phyloP scores from a whole-genome alignment of 2,797 vertebrate genomes.

The Apodemus agrarius region DNA sequence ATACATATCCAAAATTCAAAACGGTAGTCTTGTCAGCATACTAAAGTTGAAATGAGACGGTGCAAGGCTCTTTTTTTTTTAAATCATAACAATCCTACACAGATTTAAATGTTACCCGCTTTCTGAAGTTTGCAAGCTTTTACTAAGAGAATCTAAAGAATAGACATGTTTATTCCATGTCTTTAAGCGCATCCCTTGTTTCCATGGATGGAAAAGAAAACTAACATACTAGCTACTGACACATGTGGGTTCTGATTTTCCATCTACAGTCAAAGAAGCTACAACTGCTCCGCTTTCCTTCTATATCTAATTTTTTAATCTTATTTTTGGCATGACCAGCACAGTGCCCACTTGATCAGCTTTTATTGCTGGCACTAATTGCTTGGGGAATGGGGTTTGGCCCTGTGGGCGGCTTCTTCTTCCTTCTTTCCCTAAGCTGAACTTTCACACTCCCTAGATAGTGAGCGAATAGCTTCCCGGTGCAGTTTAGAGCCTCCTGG shows the following conservation, averaged over 20 bases:
- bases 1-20: not conserved
- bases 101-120: not conserved
- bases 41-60: not conserved
- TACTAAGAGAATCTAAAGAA: slow-evolving; percentile 1
- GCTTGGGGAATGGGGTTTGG: not conserved
- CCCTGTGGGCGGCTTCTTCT: too few species aligned
- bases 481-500: not conserved
- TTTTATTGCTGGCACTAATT: not conserved
- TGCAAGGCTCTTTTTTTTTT: not conserved
- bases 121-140: not conserved
- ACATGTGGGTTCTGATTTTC: not conserved
- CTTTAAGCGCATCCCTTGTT: not conserved
- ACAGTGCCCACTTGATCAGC: not conserved
- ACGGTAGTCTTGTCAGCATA: not conserved
- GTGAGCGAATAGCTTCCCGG: not conserved
- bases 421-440: not conserved
- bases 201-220: not conserved
- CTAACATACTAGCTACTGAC: not conserved
- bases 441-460: not conserved
- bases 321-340: not conserved
- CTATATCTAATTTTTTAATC: not conserved
- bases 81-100: not conserved
- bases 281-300: not conserved
- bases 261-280: not conserved
- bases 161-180: not conserved